These are phyloP conservation scores for Torymus aiolomorphi DNA, from an alignment of 2,888 invertebrate species.

Conservation along the genomic window DNA sequence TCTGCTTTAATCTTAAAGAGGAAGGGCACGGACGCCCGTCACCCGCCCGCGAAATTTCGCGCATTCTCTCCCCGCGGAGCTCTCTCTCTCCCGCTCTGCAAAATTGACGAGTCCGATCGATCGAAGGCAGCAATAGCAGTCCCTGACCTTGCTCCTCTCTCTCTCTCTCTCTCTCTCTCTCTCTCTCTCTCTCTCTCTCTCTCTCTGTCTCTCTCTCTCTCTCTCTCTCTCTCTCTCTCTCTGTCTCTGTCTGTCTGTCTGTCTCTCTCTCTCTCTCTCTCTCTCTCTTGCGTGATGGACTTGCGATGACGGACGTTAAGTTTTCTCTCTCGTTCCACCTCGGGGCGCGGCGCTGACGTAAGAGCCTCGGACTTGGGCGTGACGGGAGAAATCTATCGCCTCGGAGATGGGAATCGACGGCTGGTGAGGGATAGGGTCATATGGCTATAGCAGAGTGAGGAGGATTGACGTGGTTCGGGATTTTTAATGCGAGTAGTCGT, in stretches of 20 bases:
- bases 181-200: not conserved
- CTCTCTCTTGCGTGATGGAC: not conserved
- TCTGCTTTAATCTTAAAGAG: conserved; percentile 43
- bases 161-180: not conserved
- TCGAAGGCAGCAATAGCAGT: not conserved
- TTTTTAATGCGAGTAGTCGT: too few species aligned
- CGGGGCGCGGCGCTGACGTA: not conserved
- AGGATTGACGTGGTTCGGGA: too few species aligned
- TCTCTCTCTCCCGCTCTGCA: not conserved
- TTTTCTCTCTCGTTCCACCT: not conserved
- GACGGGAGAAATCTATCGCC: not conserved
- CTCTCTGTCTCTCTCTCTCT: too few species aligned
- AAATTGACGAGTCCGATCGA: conserved; percentile 39
- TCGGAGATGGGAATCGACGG: not conserved
- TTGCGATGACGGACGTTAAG: conserved; percentile 16
- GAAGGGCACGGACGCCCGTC: not conserved
- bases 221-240: not conserved
- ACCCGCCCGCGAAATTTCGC: not conserved
- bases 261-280: too few species aligned
- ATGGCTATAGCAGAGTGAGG: too few species aligned
- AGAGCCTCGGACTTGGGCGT: not conserved
- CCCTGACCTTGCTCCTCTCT: conserved; percentile 27
- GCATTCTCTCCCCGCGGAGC: not conserved
- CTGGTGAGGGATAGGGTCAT: not conserved
- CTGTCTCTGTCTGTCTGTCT: too few species aligned